Evolutionary conservation across 1,140 invertebrate genomes (phyloP), one percentile per base, ranked within the genome.

Genomic region (Metaphire vulgaris): DNA sequence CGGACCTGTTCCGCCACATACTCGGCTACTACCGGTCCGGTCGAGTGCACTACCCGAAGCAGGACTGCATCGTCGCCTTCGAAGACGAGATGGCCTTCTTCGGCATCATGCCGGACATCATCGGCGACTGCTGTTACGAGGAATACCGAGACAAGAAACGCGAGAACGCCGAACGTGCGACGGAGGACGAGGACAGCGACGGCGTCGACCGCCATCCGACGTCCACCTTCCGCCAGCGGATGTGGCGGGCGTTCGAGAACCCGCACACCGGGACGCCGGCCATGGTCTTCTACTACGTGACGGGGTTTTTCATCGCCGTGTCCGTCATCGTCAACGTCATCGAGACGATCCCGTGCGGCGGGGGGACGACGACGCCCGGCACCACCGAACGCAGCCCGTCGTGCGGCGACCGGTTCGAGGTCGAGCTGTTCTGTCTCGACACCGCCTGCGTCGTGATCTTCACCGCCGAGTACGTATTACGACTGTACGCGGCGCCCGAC

Each of bases 271-370:
- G 96, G 31, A 99, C 98, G 33, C 92, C 96, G 1, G 97, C 98
- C 1, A 88, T 99, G 77, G 97, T 99, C 64, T 99, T 99, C 86
- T 99, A 99, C 88, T 99, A 99, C 87, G 97, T 99, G 32, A 99
- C 97, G 31, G 97, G 97, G n/a, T 99, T 99, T 88, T 99, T 99
- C 88, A 99, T 99, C 82, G 97, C 97, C 77, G 95, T 99, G 29
- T 98, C 95, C 69, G 98, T 99, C 77, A 92, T 99, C 90, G 97
- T 97, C 68, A 99, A 99, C 86, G 97, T 99, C 68, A 93, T 98
- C 69, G 98, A 99, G 87, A 98, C 96, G 21, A 94, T 98, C 34
- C 94, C 96, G 2, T 98, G 96, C 84, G 83, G 82, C 71, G 81
- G 83, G 66, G 80, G 83, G 56, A 81, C 92, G 91, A 71, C 91